Evolutionary conservation across 2,113 vertebrate species (phyloP).

Genomic region (Melanostigma gelatinosum): DNA sequence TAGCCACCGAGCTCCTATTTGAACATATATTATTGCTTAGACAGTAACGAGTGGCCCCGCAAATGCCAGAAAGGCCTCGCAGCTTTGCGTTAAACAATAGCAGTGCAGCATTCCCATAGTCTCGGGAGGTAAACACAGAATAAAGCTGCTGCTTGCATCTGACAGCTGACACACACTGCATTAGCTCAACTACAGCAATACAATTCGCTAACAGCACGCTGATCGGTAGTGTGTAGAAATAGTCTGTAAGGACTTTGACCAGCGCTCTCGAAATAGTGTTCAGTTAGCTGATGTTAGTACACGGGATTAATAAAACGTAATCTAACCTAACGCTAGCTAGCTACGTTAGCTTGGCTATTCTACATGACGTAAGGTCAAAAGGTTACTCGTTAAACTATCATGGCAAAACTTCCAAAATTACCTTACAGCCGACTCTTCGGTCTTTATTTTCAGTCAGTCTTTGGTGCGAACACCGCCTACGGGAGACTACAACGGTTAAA

Average conservation of each 20-base stretch:
- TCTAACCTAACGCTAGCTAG: constrained; percentile 20
- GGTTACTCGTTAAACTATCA: background rate
- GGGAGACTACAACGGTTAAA: background rate
- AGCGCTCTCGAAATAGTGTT: background rate
- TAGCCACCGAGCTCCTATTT: background rate
- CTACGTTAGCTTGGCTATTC: constrained; percentile 40
- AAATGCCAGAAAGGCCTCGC: constrained; percentile 30
- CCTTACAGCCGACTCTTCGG: background rate
- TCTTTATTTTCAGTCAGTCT: background rate
- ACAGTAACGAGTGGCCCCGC: background rate
- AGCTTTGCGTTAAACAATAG: constrained; percentile 5
- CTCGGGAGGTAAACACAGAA: background rate
- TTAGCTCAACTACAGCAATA: background rate
- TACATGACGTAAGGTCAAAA: background rate
- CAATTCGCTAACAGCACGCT: background rate
- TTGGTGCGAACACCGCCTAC: background rate
- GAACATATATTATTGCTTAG: background rate
- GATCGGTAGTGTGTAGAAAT: background rate
- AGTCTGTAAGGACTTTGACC: background rate
- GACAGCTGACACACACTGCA: constrained; percentile 3
- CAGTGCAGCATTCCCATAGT: background rate
- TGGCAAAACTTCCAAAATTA: background rate
- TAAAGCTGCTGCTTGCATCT: background rate
- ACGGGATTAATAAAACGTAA: background rate
- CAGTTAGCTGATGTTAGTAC: background rate